A percentile compares a stretch with the other conserved stretches of the same genome.
Evolutionary conservation across 2,888 invertebrate species (phyloP).

Genomic region (Melipona bicolor): DNA sequence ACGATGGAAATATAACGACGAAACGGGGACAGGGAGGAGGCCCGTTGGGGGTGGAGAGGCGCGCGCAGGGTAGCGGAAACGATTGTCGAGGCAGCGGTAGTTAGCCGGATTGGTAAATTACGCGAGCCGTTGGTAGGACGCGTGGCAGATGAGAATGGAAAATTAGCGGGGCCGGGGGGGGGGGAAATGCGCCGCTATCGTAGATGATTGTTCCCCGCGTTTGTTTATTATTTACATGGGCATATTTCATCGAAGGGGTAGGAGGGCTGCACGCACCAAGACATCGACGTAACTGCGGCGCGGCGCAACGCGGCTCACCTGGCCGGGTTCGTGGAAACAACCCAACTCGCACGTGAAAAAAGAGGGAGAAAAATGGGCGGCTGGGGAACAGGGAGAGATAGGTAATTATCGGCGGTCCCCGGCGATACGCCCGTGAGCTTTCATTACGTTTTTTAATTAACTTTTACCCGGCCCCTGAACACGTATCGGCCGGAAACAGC

Average conservation of each 20-base stretch:
- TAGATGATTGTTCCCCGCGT: neutral
- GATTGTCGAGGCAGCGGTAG: conserved; percentile 47
- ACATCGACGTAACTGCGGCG: conserved; percentile 19
- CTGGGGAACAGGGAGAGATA: neutral
- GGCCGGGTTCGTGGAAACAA: conserved; percentile 26
- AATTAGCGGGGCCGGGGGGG: conserved; percentile 43
- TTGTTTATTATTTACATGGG: conserved; percentile 55
- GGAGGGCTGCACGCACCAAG: conserved; percentile 28
- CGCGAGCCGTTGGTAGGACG: conserved; percentile 22
- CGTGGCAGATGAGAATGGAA: conserved; percentile 47
- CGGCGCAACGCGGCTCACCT: conserved; percentile 36
- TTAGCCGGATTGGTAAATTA: conserved; percentile 61
- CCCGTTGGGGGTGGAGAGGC: no score
- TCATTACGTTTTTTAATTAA: conserved; percentile 67
- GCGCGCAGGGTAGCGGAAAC: neutral
- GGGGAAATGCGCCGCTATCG: neutral
- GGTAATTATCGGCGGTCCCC: conserved; percentile 48
- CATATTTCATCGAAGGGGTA: conserved; percentile 8
- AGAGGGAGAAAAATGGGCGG: neutral
- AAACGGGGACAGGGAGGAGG: neutral
- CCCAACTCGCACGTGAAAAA: neutral
- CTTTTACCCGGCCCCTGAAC: conserved; percentile 45
- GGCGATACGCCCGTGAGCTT: conserved; percentile 51
- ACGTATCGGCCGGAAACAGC: conserved; percentile 41
- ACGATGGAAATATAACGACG: conserved; percentile 65